A percentile compares a stretch with the other conserved stretches of the same genome.
These are phyloP conservation scores for Diarsia rubi DNA, from an alignment of 2,888 invertebrate genomes.

Conservation along the genomic window DNA sequence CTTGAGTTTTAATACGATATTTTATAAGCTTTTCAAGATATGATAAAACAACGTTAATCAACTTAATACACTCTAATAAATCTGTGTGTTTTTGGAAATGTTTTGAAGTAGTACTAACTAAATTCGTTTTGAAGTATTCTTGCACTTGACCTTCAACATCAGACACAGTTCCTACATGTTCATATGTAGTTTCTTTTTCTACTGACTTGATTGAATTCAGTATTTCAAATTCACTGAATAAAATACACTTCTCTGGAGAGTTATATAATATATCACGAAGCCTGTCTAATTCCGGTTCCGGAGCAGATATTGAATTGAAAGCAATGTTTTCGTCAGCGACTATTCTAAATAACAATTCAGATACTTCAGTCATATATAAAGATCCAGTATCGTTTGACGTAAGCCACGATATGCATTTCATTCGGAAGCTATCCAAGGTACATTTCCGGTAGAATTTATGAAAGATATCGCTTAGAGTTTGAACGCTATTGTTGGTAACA, in stretches of 20 bases:
- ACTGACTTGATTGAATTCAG: constrained; percentile 58
- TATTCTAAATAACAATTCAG: constrained; percentile 78
- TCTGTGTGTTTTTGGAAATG: constrained; percentile 62
- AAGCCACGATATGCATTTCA: constrained; percentile 81
- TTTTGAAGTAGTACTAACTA: constrained; percentile 37
- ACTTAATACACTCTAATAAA: constrained; percentile 72
- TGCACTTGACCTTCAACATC: constrained; percentile 70
- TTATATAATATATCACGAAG: constrained; percentile 78
- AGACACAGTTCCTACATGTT: constrained; percentile 70
- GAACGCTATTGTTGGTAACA: constrained; percentile 77
- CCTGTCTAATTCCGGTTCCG: constrained; percentile 52
- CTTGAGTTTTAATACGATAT: constrained; percentile 67
- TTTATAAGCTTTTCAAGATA: constrained; percentile 77
- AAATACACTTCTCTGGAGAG: constrained; percentile 78
- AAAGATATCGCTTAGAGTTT: constrained; percentile 78
- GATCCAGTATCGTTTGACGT: constrained; percentile 70
- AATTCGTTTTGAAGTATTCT: constrained; percentile 55
- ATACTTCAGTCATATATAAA: constrained; percentile 66
- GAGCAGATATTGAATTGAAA: constrained; percentile 15
- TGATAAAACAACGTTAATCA: constrained; percentile 69
- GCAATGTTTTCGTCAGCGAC: constrained; percentile 81
- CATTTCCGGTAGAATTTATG: constrained; percentile 83
- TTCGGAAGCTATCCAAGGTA: constrained; percentile 73
- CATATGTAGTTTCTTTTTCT: constrained; percentile 38
- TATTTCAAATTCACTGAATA: constrained; percentile 84